Evolutionary conservation across 2,888 invertebrate genomes (phyloP).

Genomic region (Cephonodes hylas): DNA sequence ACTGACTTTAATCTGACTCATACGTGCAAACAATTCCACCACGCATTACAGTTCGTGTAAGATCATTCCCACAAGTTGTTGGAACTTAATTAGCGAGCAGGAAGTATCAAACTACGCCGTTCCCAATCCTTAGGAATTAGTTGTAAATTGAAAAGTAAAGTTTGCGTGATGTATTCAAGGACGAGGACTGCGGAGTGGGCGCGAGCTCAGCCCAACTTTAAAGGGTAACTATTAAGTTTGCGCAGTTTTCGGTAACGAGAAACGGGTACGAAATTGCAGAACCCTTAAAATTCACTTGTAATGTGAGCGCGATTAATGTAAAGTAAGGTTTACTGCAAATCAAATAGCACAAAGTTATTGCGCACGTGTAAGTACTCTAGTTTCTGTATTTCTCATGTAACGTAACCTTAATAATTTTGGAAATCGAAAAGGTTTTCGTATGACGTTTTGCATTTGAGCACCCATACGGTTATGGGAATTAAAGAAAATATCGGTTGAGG

Average conservation of each 20-base stretch:
- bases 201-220: not conserved
- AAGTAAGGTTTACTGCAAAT: not conserved
- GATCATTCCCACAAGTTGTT: not conserved
- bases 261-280: not conserved
- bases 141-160: conserved; percentile 1
- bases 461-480: too few relatives aligned
- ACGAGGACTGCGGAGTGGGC: not conserved
- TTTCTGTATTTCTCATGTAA: too few relatives aligned
- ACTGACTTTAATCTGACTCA: too few relatives aligned
- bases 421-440: too few relatives aligned
- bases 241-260: not conserved
- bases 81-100: not conserved
- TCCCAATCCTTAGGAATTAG: not conserved
- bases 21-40: not conserved
- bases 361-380: too few relatives aligned
- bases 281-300: not conserved
- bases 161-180: not conserved
- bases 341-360: too few relatives aligned
- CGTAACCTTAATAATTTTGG: too few relatives aligned
- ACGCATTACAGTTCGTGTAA: not conserved
- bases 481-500: too few relatives aligned
- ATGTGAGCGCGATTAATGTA: not conserved
- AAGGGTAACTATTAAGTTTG: not conserved
- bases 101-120: not conserved
- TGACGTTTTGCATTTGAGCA: too few relatives aligned